A percentile compares a stretch with the other conserved stretches of the same genome.
phyloP scores from a whole-genome alignment of 1,140 invertebrate genomes.

The Euwallacea similis region DNA sequence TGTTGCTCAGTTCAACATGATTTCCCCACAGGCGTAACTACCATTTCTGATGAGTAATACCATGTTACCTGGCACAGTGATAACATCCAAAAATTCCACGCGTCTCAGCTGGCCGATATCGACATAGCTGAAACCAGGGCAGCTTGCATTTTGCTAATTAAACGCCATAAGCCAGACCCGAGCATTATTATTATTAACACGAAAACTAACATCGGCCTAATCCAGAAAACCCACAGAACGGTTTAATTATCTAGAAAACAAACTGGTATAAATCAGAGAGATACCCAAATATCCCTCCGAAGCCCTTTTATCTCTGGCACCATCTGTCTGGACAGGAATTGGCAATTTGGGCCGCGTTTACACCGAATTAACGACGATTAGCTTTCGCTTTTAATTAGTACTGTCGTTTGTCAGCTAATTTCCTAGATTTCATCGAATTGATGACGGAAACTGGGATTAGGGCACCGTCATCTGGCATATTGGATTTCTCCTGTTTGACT shows the following conservation, averaged over 20 bases:
- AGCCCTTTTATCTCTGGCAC: not conserved
- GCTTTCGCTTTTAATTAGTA: constrained; percentile 1
- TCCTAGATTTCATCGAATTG: not conserved
- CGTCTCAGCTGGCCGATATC: too few relatives aligned
- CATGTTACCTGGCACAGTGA: too few relatives aligned
- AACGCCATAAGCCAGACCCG: too few relatives aligned
- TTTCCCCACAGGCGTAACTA: too few relatives aligned
- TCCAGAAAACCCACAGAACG: constrained; percentile 2
- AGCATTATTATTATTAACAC: not conserved
- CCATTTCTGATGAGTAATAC: too few relatives aligned
- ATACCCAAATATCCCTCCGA: too few relatives aligned
- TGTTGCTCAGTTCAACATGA: too few relatives aligned
- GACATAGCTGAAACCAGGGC: too few relatives aligned
- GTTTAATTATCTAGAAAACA: constrained; percentile 17
- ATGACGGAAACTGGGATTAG: not conserved
- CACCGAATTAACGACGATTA: not conserved
- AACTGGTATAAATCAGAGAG: constrained; percentile 8
- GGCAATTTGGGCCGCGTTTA: not conserved
- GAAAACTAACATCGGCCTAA: not conserved
- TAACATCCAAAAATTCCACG: too few relatives aligned
- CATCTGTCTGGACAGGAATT: constrained; percentile 15
- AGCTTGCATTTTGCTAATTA: too few relatives aligned
- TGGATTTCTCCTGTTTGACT: too few relatives aligned
- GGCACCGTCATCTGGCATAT: too few relatives aligned
- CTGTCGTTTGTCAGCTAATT: not conserved